Evolutionary conservation across 2,888 invertebrate genomes (phyloP), one percentile per base, ranked within the genome.

Genomic region (Orgyia antiqua): DNA sequence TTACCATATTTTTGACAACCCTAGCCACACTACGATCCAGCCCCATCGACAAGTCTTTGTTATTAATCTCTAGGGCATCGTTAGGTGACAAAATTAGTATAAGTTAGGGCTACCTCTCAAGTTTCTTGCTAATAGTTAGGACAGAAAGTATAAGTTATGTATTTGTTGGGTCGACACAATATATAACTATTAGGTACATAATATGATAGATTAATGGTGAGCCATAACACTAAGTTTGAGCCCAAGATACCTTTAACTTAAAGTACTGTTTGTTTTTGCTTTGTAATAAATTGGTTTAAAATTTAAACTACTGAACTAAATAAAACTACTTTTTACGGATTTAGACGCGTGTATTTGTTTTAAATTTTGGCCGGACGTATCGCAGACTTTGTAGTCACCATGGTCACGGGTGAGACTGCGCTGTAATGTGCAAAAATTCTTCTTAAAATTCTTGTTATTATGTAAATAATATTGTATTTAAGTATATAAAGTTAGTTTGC

Each of bases 61-160:
- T 23, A 20, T 20, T 31, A 51, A 26, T 51, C 52, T 45, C 39
- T 9, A 2, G 50, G 35, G 49, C 29, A 36, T 40, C 52, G 34
- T 52, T 33, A 33, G 25, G 30, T 24, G 31, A 35, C 37, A 39
- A 31, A 50, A 51, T 50, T 39, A 48, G 29, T 29, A 33, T 20
- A 29, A 36, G 19, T 31, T 24, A 27, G 39, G 45, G 49, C 31
- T 18, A 40, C 35, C 42, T 42, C 15, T 17, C 5, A 51, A 50
- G 28, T 52, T 50, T 24, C 11, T 10, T 29, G 24, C 23, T 48
- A 32, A 35, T 43, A 36, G 36, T 29, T 38, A 33, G 34, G 9
- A 32, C 1, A 19, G 39, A 39, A 39, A 48, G 41, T 39, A 27
- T 44, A 25, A 48, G 27, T 51, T 33, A 47, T 39, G 20, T 20